These are phyloP conservation scores for Marisa cornuarietis DNA, from an alignment of 1,140 invertebrate species.

Conservation along the genomic window DNA sequence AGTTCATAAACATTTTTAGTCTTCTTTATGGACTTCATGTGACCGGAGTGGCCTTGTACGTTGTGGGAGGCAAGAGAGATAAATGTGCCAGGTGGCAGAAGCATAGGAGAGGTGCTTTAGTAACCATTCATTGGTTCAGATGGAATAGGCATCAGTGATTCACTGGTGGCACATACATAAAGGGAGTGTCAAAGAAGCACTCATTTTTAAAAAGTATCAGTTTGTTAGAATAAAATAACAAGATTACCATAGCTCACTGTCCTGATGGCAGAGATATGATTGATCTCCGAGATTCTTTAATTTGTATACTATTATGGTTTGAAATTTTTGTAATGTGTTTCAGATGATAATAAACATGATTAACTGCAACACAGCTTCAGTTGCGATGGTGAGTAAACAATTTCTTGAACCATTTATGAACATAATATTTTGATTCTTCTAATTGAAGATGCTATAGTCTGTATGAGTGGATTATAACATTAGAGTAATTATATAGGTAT, in stretches of 20 bases:
- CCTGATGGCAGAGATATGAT: neutral
- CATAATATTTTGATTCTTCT: no score
- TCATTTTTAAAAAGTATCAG: neutral
- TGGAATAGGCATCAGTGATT: neutral
- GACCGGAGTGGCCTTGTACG: neutral
- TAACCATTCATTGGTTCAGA: neutral
- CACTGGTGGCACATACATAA: neutral
- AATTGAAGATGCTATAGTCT: no score
- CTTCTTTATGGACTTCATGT: no score
- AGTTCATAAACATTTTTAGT: no score
- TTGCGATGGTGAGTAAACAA: constrained; percentile 69
- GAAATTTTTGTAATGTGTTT: constrained; percentile 12
- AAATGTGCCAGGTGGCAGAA: neutral
- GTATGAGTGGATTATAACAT: no score
- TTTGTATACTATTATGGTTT: no score
- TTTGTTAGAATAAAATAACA: no score
- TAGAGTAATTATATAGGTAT: no score
- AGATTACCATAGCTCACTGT: neutral
- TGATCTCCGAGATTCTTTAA: constrained; percentile 21
- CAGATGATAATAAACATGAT: constrained; percentile 71
- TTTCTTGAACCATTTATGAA: no score
- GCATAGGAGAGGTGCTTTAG: no score
- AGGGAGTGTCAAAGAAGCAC: neutral
- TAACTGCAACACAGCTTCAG: constrained; percentile 77
- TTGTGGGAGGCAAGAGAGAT: neutral